Evolutionary conservation across 2,113 vertebrate species (phyloP), one percentile per base, ranked within the genome.

Genomic region (Eurystomus gularis): DNA sequence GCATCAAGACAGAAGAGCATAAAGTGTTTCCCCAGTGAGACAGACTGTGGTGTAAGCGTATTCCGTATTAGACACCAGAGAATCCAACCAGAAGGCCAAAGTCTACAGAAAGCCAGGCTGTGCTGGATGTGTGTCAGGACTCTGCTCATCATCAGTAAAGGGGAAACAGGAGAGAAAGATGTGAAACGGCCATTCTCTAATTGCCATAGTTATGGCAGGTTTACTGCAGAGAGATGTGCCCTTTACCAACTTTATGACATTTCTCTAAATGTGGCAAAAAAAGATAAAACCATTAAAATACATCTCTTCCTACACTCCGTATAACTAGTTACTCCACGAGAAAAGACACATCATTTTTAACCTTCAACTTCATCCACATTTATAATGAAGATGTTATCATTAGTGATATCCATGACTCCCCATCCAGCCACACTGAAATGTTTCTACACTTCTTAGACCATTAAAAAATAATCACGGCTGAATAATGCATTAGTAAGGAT

Each of bases 401-500:
- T 71, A 65, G 44, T n/a, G 87, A 79, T 87, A 68, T 24, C 44
- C 42, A 73, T 44, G 52, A 76, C 60, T 94, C 84, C 84, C 69
- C 86, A 91, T 20, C 33, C 81, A 89, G 77, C 39, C 69, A 79
- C 28, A 33, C 2, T 16, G 46, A 91, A 82, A 71, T 11, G 37
- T 64, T 95, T 57, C 81, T 82, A 18, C 21, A 6, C 61, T 84
- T 91, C 85, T 88, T 58, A 58, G 60, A 46, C 25, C 21, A 70
- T 92, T 88, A 86, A 75, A 92, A 92, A 87, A 89, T 86, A 84
- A 92, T 91, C 80, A 81, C 0, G 0, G 68, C 54, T 92, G 58
- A 96, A 93, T 82, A 94, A 94, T 88, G 77, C 76, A 96, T 89
- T 44, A 90, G 33, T 44, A 35, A 87, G 69, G 64, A 52, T 72